These are phyloP conservation scores for Chroicocephalus ridibundus DNA, from an alignment of 2,113 vertebrate species.

Conservation along the genomic window DNA sequence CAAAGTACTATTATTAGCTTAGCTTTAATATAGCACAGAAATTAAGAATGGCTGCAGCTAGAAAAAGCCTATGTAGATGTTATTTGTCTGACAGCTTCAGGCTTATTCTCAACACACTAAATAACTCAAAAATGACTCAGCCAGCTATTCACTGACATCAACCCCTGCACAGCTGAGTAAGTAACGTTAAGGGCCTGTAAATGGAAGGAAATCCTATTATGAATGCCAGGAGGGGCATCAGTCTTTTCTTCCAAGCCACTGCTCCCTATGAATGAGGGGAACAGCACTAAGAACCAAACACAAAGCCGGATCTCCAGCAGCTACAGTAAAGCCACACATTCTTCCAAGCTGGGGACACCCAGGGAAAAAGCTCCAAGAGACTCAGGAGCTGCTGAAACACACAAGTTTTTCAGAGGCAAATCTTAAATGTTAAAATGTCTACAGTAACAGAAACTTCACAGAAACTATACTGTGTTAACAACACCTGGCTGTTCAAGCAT, in stretches of 20 bases:
- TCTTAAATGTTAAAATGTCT: background rate
- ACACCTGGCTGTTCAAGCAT: background rate
- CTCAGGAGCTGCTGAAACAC: background rate
- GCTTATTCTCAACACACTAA: conserved; percentile 39
- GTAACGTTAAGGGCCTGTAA: conserved; percentile 42
- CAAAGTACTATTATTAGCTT: conserved; percentile 17
- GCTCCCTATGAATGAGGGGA: conserved; percentile 10
- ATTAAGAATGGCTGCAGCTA: background rate
- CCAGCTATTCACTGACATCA: conserved; percentile 40
- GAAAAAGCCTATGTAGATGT: background rate
- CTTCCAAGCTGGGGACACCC: background rate
- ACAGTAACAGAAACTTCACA: background rate
- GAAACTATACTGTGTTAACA: background rate
- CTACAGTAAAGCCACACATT: background rate
- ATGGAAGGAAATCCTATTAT: conserved; percentile 53
- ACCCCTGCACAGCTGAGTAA: conserved; percentile 36
- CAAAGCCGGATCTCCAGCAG: conserved; percentile 16
- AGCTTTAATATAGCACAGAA: conserved; percentile 16
- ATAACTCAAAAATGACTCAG: conserved; percentile 46
- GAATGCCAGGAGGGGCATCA: conserved; percentile 46
- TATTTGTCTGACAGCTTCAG: conserved; percentile 25
- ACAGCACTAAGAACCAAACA: background rate
- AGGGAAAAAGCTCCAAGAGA: background rate
- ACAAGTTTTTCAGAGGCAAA: background rate
- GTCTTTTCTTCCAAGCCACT: conserved; percentile 51